Base-by-base conservation (phyloP, 2,888 invertebrate genomes). In the Coenonympha glycerion region DNA sequence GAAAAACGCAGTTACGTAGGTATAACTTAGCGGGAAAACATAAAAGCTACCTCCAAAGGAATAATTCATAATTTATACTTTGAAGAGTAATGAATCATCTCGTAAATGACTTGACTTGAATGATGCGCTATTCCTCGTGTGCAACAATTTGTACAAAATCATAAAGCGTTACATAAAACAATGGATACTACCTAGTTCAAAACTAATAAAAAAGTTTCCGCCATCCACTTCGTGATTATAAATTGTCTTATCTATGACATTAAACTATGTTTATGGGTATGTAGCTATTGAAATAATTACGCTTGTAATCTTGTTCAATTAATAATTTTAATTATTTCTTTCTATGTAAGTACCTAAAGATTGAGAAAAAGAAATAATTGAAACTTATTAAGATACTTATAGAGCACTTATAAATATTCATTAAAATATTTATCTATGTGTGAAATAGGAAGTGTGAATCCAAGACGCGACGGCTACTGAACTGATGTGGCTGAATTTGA, bases 71-170 rank as follows among this genome's bases (percentile, higher is more conserved):
- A 39, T 16, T 26, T n/a, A 37, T 21, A 44, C 41, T 34, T 19
- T 6, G 22, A 16, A 26, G 36, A 11, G 15, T 6, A 31, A 45
- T 50, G 39, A 50, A 31, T 39, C 44, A 50, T 45, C 50, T 30
- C 19, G 6, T 26, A 33, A 50, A 31, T 50, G 18, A 45, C 39
- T 39, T 31, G n/a, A n/a, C n/a, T n/a, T n/a, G n/a, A n/a, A 19
- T 39, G n/a, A n/a, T 39, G 33, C 45, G 16, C 24, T 39, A 44
- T 31, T 40, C 21, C 19, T 34, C 24, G 21, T 19, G 37, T 49
- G 44, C 34, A 48, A 22, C 34, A 48, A 34, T 41, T 41, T 41
- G 40, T 40, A 18, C 24, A n/a, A 19, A 49, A 33, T 37, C 22
- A 44, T 44, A 15, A 18, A 44, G 30, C 44, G 31, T 44, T 44